Base-by-base conservation (phyloP, 2,113 vertebrate genomes). In the Nipponia nippon region DNA sequence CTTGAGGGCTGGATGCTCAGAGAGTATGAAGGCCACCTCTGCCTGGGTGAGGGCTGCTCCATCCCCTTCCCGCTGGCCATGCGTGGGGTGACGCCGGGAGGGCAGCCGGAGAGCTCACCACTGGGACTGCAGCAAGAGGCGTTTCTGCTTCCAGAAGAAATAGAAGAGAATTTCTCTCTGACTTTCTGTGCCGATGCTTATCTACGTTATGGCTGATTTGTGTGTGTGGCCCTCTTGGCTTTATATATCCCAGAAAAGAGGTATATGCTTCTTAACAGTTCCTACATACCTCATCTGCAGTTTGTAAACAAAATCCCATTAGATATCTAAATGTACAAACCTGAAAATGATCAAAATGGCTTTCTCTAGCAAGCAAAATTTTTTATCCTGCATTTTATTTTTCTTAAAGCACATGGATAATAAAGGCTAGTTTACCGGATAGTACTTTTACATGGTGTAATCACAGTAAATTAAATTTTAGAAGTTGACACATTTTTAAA, bases 231-330 rank as follows among this genome's bases (percentile, higher is more conserved):
- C 46, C 30, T 12, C 2, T 3, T 15, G 42, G 38, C 50, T 61
- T 12, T 13, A 5, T 3, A 1, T 0, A 10, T 0, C 16, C 32
- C 10, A 1, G 58, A 18, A 16, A 11, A 2, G 5, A 2, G 42
- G 16, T 18, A 7, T 1, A 5, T 22, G 46, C 40, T 55, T 38
- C 20, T 16, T 9, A 20, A 20, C 26, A 7, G 7, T 5, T 62
- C 70, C 70, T 6, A 8, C 13, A 0, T 1, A 6, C 52, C 66
- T 16, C 16, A 0, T 3, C 62, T 13, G 38, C 11, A 4, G 0
- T 5, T 27, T 3, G 61, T 15, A 25, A 75, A 2, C 21, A 30
- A 13, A 38, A 10, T 13, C 27, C 40, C 34, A 62, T 26, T 1
- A 10, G 30, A 2, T 58, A 36, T 6, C 3, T 2, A 3, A 15